phyloP scores from a whole-genome alignment of 2,797 vertebrate genomes.

The Leptodactylus fallax region DNA sequence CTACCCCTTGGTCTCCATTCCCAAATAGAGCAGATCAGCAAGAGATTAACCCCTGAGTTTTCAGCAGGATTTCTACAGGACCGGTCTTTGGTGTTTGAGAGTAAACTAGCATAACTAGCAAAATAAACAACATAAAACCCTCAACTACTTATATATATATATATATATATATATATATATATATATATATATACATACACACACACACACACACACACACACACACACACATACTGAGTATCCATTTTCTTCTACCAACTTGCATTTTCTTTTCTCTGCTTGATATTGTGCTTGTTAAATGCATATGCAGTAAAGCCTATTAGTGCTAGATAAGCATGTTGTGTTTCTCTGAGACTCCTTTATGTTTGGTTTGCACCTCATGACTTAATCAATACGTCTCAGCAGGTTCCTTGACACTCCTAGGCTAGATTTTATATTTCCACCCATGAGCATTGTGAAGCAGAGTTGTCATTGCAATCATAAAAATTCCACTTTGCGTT shows the following conservation, averaged over 20 bases:
- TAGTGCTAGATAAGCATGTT: conserved; percentile 7
- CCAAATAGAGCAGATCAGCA: too few relatives aligned
- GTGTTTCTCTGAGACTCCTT: not conserved
- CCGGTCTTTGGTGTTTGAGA: too few relatives aligned
- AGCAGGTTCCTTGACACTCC: conserved; percentile 7
- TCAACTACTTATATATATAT: too few relatives aligned
- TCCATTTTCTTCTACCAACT: not conserved
- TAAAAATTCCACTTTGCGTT: not conserved
- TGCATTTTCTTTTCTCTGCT: not conserved
- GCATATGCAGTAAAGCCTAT: not conserved
- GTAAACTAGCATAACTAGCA: too few relatives aligned
- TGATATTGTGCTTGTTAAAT: not conserved
- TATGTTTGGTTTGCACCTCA: not conserved
- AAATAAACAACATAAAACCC: too few relatives aligned
- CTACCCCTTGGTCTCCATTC: too few relatives aligned
- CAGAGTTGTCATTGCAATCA: not conserved
- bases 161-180: too few relatives aligned
- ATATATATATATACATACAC: too few relatives aligned
- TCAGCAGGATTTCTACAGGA: too few relatives aligned
- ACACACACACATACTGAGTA: too few relatives aligned
- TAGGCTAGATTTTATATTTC: conserved; percentile 2
- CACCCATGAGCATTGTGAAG: not conserved
- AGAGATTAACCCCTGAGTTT: too few relatives aligned
- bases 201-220: too few relatives aligned
- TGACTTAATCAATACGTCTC: conserved; percentile 35